These are phyloP conservation scores for Gallinago jamesoni DNA, from an alignment of 2,113 vertebrate species.

Conservation along the genomic window DNA sequence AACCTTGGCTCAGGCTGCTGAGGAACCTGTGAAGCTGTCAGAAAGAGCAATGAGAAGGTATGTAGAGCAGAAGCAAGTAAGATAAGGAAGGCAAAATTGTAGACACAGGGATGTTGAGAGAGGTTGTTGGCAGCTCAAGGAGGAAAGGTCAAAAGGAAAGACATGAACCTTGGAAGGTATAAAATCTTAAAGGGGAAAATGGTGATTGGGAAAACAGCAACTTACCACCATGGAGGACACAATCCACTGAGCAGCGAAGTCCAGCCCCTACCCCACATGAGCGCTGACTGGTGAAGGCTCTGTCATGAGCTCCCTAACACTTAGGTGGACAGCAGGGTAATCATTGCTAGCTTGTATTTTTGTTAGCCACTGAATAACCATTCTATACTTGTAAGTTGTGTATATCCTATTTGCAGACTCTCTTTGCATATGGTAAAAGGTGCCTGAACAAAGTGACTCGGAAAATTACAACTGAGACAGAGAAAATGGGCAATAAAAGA, in stretches of 20 bases:
- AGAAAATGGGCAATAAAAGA: constrained; percentile 5
- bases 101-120: neutral
- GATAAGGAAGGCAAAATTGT: neutral
- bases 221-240: neutral
- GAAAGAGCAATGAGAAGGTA: neutral
- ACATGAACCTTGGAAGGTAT: neutral
- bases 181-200: neutral
- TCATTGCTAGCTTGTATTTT: neutral
- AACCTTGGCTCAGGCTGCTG: neutral
- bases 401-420: neutral
- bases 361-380: neutral
- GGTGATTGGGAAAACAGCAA: neutral
- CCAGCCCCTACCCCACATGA: neutral
- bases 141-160: neutral
- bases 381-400: neutral
- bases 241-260: neutral
- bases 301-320: neutral
- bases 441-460: neutral
- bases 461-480: neutral
- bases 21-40: neutral
- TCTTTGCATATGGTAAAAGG: neutral
- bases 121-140: neutral
- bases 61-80: neutral
- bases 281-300: neutral
- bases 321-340: neutral